Percentiles rank a stretch among this genome's conserved stretches.
Conservation (phyloP, 2,113 vertebrate species). For the Phrynocephalus versicolor region DNA sequence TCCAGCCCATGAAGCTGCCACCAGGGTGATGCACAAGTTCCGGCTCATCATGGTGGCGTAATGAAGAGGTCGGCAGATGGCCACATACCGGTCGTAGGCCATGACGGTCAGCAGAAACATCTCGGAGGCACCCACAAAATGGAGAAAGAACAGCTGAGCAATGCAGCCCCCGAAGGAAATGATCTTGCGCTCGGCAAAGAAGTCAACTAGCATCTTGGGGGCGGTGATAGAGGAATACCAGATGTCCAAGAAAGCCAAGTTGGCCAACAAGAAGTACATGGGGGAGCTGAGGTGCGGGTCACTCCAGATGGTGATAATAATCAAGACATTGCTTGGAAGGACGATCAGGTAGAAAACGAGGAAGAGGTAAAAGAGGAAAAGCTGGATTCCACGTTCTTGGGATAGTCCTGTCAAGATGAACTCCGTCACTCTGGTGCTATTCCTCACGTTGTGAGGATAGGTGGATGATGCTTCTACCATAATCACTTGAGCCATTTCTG, state of each 20-base stretch:
- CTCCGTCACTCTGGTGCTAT: constrained; percentile 61
- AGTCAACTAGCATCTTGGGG: constrained; percentile 78
- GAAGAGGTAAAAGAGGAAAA: constrained; percentile 71
- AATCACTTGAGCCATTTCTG: neutral
- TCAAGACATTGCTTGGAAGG: constrained; percentile 75
- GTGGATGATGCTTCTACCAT: neutral
- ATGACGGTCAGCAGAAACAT: constrained; percentile 76
- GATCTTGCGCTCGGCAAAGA: constrained; percentile 66
- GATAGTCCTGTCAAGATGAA: constrained; percentile 67
- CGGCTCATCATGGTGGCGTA: constrained; percentile 74
- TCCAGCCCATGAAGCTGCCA: constrained; percentile 68
- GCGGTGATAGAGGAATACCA: constrained; percentile 75
- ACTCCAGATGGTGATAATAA: constrained; percentile 71
- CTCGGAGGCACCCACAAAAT: constrained; percentile 67
- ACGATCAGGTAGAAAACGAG: constrained; percentile 72
- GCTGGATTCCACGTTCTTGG: constrained; percentile 57
- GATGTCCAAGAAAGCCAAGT: constrained; percentile 79
- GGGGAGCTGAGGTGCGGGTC: constrained; percentile 72
- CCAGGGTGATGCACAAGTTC: constrained; percentile 53
- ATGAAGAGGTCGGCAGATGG: constrained; percentile 74
- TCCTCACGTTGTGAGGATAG: neutral
- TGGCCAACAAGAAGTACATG: constrained; percentile 79
- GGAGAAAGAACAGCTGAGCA: constrained; percentile 75
- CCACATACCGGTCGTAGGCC: constrained; percentile 77
- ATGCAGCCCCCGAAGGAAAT: constrained; percentile 77